Conservation (phyloP, 2,888 invertebrate genomes). For the Patella caerulea region DNA sequence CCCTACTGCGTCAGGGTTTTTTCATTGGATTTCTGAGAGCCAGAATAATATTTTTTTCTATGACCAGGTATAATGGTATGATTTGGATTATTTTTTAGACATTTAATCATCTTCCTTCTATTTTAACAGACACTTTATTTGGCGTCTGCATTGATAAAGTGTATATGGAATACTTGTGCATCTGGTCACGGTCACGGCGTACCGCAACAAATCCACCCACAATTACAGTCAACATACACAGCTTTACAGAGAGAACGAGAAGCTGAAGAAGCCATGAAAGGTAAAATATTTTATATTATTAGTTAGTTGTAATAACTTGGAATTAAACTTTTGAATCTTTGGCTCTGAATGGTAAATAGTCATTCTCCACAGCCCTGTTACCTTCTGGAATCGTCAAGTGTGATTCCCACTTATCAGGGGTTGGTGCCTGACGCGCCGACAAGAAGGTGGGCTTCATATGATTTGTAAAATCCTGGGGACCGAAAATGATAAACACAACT, state of each 20-base stretch:
- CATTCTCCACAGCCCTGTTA: too few relatives aligned
- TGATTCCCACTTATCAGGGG: too few relatives aligned
- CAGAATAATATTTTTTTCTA: too few relatives aligned
- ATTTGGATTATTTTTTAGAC: too few relatives aligned
- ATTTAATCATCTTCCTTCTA: neutral
- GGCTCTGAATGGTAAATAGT: neutral
- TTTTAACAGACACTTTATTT: slow-evolving; percentile 84
- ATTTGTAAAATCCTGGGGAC: too few relatives aligned
- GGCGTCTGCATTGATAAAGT: slow-evolving; percentile 89
- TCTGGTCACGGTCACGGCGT: slow-evolving; percentile 49
- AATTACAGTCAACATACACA: slow-evolving; percentile 47
- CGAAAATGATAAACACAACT: too few relatives aligned
- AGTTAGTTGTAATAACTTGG: neutral
- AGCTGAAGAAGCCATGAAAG: slow-evolving; percentile 49
- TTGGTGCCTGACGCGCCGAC: too few relatives aligned
- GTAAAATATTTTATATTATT: neutral
- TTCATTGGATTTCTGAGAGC: too few relatives aligned
- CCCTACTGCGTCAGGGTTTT: too few relatives aligned
- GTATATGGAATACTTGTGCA: slow-evolving; percentile 85
- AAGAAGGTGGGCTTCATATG: too few relatives aligned
- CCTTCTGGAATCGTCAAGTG: too few relatives aligned
- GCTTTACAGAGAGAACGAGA: slow-evolving; percentile 53
- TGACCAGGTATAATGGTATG: too few relatives aligned
- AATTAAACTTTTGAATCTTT: neutral
- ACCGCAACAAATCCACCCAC: slow-evolving; percentile 42